Conservation (phyloP, 2,113 vertebrate species). For the Anolis sagrei region DNA sequence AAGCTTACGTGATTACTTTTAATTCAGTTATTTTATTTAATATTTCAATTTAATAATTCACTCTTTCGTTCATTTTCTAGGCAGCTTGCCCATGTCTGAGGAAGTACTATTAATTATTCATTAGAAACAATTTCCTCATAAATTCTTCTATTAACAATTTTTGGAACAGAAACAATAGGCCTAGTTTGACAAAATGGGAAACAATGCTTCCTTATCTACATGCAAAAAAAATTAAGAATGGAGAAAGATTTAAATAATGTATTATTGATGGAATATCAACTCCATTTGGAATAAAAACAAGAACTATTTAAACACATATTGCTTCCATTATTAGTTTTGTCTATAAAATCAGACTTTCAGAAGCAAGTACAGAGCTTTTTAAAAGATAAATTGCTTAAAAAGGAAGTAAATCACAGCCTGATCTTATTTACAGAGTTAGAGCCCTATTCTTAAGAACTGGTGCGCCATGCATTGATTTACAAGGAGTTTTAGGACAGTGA, state of each 20-base stretch:
- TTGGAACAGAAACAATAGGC: conserved; percentile 65
- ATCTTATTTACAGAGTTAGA: background rate
- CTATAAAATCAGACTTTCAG: background rate
- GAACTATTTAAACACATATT: conserved; percentile 26
- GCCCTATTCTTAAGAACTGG: too few species aligned
- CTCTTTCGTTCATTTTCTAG: conserved; percentile 74
- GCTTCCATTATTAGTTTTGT: background rate
- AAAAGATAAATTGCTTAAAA: too few species aligned
- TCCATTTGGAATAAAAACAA: conserved; percentile 26
- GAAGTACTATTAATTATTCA: conserved; percentile 72
- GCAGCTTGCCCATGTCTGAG: conserved; percentile 73
- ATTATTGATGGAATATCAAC: conserved; percentile 33
- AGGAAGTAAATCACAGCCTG: background rate
- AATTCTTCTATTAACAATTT: conserved; percentile 71
- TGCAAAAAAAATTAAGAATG: too few species aligned
- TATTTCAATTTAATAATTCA: conserved; percentile 76
- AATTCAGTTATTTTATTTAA: conserved; percentile 77
- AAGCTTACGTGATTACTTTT: conserved; percentile 68
- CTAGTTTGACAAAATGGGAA: conserved; percentile 46
- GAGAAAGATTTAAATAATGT: background rate
- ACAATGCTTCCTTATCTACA: conserved; percentile 37
- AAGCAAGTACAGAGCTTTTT: background rate
- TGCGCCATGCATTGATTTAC: background rate
- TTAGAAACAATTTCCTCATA: conserved; percentile 65
- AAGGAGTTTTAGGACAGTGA: too few species aligned